Evolutionary conservation across 2,113 vertebrate species (phyloP), one percentile per base, ranked within the genome.

Genomic region (Leucopternis melanops): DNA sequence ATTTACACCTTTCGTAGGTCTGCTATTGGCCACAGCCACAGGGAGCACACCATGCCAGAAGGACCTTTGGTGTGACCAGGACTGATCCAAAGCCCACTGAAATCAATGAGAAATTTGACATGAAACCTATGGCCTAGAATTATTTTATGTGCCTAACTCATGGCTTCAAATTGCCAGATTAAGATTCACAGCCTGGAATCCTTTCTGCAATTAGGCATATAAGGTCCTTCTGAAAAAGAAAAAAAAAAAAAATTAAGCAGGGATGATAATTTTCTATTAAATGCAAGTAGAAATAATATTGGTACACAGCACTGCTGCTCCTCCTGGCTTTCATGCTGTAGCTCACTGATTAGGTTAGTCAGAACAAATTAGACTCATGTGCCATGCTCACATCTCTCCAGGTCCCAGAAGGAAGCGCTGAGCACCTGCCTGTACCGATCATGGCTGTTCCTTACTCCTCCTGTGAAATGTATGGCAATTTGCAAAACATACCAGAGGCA

Each of bases 381-480:
- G 63, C 59, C 63, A 40, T 0, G 19, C 45, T 86, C 22, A 5
- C 57, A 25, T 47, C 82, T 61, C 78, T 31, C 13, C 45, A 40
- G 47, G 18, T 20, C 71, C 26, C 65, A n/a, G 59, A 40, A 79
- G 54, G 65, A 59, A 81, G 77, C 1, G 3, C 65, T 22, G 71
- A 73, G 72, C n/a, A 36, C 47, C 78, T 44, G 81, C 59, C 52
- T 8, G 27, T 8, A 8, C 59, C 1, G 1, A 38, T 10, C 78
- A 34, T 0, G 27, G 65, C n/a, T 0, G 4, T 21, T 61, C 52
- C 26, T 19, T 23, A 4, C 34, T n/a, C 22, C 2, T 34, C 71
- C 71, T 19, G 26, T 4, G 65, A 32, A 42, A 67, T 45, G 40
- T 11, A 9, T 0, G 3, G 58, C 34, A 12, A 10, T 19, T 34